phyloP scores from a whole-genome alignment of 2,888 invertebrate species.

The Hyposoter dolosus region DNA sequence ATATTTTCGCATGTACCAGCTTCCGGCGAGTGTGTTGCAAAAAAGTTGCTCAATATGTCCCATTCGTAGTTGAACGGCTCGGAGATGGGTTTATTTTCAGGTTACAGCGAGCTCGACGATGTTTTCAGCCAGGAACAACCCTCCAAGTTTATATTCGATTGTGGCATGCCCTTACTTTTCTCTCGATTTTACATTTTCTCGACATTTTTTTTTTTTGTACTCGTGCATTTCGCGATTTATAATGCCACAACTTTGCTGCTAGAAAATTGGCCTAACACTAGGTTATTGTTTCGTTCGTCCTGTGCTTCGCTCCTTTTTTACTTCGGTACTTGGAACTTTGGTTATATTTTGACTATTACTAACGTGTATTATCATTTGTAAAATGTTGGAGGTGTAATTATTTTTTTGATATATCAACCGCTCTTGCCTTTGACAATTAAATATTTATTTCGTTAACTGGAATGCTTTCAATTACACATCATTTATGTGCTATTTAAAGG shows the following conservation, averaged over 20 bases:
- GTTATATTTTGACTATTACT: neutral
- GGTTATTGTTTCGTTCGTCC: conserved; percentile 1
- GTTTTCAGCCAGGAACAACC: neutral
- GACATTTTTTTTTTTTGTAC: neutral
- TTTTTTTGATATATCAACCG: neutral
- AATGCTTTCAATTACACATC: no score
- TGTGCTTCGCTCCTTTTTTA: neutral
- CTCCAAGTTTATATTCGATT: neutral
- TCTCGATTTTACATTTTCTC: no score
- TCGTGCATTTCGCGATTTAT: neutral
- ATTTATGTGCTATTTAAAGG: no score
- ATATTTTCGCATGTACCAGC: neutral
- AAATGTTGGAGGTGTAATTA: neutral
- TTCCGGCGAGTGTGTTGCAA: neutral
- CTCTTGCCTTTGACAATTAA: no score
- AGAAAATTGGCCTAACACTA: conserved; percentile 10
- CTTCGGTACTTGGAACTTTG: neutral
- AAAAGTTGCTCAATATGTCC: conserved; percentile 4
- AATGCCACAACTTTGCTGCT: neutral
- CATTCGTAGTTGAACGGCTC: neutral
- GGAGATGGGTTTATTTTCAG: neutral
- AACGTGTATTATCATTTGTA: neutral
- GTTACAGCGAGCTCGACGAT: neutral
- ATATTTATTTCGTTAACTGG: no score
- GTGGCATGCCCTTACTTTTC: neutral